A percentile compares a stretch with the other conserved stretches of the same genome.
phyloP scores from a whole-genome alignment of 2,888 invertebrate genomes.

The Pinctada fucata region DNA sequence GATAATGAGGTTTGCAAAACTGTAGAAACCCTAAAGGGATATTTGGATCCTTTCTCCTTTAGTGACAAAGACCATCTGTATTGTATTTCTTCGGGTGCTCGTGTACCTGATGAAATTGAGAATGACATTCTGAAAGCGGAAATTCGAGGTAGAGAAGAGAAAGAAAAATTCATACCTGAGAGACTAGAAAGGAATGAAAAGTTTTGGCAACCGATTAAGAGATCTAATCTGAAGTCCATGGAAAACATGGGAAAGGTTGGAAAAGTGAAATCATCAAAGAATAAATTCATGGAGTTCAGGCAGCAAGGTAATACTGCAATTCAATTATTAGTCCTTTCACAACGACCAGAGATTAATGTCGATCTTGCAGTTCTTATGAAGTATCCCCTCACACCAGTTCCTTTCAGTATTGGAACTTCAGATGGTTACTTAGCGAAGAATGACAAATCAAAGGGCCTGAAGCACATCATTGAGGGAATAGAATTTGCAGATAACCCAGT shows the following conservation, averaged over 20 bases:
- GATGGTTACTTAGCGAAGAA: conserved; percentile 37
- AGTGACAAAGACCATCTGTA: conserved; percentile 35
- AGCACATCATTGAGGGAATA: conserved; percentile 22
- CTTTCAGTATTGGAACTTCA: conserved; percentile 34
- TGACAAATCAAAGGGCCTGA: conserved; percentile 34
- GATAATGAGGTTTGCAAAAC: conserved; percentile 29
- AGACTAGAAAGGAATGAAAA: conserved; percentile 24
- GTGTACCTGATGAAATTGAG: conserved; percentile 13
- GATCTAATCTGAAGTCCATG: conserved; percentile 33
- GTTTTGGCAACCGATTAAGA: conserved; percentile 39
- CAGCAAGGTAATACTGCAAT: conserved; percentile 42
- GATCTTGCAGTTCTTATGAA: conserved; percentile 29
- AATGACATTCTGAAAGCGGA: conserved; percentile 25
- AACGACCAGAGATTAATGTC: conserved; percentile 12
- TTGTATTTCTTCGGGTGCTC: conserved; percentile 39
- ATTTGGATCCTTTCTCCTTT: conserved; percentile 43
- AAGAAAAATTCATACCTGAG: conserved; percentile 31
- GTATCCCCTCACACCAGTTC: conserved; percentile 42
- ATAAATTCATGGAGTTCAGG: conserved; percentile 36
- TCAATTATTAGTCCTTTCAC: conserved; percentile 12
- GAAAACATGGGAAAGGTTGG: conserved; percentile 28
- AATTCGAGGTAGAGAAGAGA: conserved; percentile 12
- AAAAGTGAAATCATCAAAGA: conserved; percentile 31
- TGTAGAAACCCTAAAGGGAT: conserved; percentile 39
- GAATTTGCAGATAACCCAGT: not conserved